Evolutionary conservation across 2,797 vertebrate species (phyloP).

Genomic region (Potorous gilbertii): DNA sequence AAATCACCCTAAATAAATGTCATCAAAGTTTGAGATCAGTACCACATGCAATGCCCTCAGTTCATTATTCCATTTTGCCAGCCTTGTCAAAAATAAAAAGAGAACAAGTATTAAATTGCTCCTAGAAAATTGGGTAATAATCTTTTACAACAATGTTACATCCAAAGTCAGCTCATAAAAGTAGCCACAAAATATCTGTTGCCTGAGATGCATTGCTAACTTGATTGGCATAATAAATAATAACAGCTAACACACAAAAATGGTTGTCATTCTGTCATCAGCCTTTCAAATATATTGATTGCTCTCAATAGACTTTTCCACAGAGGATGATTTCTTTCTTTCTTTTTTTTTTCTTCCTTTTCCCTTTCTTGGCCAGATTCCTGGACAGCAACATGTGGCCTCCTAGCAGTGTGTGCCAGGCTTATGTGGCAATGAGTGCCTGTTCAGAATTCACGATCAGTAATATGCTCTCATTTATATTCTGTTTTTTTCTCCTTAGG

Average conservation of each 20-base stretch:
- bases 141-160: not conserved
- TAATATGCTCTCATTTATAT: not conserved
- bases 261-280: not conserved
- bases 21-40: not conserved
- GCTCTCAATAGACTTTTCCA: not conserved
- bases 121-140: not conserved
- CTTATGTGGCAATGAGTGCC: not conserved
- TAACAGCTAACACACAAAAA: not conserved
- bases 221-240: not conserved
- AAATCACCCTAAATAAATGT: not conserved
- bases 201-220: not conserved
- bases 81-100: not conserved
- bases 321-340: no score
- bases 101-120: not conserved
- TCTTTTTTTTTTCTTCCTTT: no score
- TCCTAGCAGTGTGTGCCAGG: not conserved
- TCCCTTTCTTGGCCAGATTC: not conserved
- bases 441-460: conserved; percentile 10
- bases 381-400: not conserved
- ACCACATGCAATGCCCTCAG: not conserved
- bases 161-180: conserved; percentile 13
- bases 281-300: not conserved
- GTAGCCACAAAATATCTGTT: not conserved
- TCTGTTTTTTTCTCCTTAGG: not conserved
- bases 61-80: not conserved